Conservation (phyloP, 2,888 invertebrate genomes). For the Himalopsyche anomala region DNA sequence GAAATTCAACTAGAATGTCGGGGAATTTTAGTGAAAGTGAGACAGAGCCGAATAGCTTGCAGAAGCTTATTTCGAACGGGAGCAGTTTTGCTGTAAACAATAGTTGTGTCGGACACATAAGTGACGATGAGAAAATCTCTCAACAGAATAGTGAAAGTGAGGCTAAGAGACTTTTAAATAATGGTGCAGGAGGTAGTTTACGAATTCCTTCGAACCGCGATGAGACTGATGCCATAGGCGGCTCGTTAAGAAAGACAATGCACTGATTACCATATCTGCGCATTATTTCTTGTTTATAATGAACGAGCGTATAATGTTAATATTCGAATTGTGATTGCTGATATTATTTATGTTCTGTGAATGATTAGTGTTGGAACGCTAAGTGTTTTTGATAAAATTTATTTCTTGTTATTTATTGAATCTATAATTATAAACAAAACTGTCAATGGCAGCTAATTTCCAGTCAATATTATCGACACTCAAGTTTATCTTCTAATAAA, state of each 20-base stretch:
- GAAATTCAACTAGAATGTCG: slow-evolving; percentile 42
- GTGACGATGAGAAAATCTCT: slow-evolving; percentile 60
- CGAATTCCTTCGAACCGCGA: slow-evolving; percentile 1
- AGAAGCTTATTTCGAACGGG: slow-evolving; percentile 41
- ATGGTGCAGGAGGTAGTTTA: slow-evolving; percentile 46
- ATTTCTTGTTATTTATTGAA: slow-evolving; percentile 42
- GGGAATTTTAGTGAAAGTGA: slow-evolving; percentile 36
- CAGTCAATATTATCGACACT: too few species aligned
- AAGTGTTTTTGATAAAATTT: background rate
- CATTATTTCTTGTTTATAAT: background rate
- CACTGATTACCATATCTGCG: background rate
- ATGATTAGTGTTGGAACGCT: slow-evolving; percentile 4
- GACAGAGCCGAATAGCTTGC: background rate
- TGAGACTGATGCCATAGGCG: background rate
- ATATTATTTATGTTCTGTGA: background rate
- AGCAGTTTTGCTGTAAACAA: slow-evolving; percentile 51
- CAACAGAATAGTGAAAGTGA: slow-evolving; percentile 49
- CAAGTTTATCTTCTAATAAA: too few species aligned
- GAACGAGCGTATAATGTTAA: background rate
- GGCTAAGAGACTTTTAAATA: slow-evolving; percentile 62
- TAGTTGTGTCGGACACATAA: slow-evolving; percentile 51
- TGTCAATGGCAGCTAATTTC: background rate
- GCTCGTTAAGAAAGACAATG: slow-evolving; percentile 24
- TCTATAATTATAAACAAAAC: background rate
- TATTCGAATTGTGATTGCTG: slow-evolving; percentile 22